Percentiles rank a stretch among this genome's conserved stretches.
phyloP scores from a whole-genome alignment of 1,140 invertebrate species.

The Drosophila prosaltans region DNA sequence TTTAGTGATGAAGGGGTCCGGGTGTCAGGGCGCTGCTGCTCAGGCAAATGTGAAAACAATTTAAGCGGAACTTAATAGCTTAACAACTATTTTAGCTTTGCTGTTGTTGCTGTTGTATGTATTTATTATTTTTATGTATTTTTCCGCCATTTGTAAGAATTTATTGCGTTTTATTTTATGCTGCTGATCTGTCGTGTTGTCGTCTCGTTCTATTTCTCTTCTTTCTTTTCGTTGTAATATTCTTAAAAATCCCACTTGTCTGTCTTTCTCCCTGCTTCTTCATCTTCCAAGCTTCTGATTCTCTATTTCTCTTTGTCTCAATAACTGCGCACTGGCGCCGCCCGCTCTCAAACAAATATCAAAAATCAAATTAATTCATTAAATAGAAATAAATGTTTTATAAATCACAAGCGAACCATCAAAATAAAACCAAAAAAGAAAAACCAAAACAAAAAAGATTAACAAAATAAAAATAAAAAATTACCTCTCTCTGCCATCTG shows the following conservation, averaged over 20 bases:
- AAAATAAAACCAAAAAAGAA: conserved; percentile 46
- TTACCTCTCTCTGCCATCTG: conserved; percentile 46
- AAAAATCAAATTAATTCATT: conserved; percentile 81
- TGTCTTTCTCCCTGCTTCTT: conserved; percentile 12
- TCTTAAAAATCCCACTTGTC: conserved; percentile 23
- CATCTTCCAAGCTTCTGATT: conserved; percentile 21
- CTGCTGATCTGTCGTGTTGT: background rate
- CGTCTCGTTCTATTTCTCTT: background rate
- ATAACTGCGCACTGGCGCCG: conserved; percentile 53
- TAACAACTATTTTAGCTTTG: conserved; percentile 73
- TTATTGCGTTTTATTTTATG: conserved; percentile 78
- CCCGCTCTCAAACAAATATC: conserved; percentile 50
- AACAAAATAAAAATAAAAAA: conserved; percentile 19
- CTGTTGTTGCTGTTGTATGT: conserved; percentile 37
- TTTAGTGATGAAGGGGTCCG: background rate
- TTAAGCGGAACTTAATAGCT: conserved; percentile 78
- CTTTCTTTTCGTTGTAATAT: conserved; percentile 14
- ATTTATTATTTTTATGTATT: conserved; percentile 50
- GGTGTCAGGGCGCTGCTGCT: conserved; percentile 22
- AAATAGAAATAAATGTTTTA: conserved; percentile 74
- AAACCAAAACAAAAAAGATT: conserved; percentile 18
- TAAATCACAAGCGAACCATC: conserved; percentile 62
- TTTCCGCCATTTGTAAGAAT: conserved; percentile 62
- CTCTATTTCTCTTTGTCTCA: conserved; percentile 57
- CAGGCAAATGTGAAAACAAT: conserved; percentile 76